Conservation (phyloP, 2,797 vertebrate species). For the Loriculus beryllinus region DNA sequence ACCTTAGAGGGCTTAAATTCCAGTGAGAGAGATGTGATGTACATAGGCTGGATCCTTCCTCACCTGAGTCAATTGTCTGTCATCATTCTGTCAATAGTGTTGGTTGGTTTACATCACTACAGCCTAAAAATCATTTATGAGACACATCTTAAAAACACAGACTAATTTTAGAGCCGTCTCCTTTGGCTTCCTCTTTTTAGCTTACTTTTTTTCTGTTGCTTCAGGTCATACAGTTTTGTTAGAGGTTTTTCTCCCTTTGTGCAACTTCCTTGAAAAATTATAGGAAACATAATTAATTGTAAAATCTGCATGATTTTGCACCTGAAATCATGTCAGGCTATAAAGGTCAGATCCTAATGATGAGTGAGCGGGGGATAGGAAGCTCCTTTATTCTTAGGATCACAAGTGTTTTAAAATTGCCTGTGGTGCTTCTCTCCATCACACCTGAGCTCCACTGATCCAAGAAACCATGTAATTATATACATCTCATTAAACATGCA, state of each 20-base stretch:
- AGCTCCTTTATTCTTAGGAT: not conserved
- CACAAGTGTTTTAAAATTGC: not conserved
- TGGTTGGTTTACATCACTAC: not conserved
- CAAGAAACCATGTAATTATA: not conserved
- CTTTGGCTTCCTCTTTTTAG: not conserved
- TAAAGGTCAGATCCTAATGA: not conserved
- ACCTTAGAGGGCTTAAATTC: conserved; percentile 58
- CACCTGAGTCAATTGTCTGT: not conserved
- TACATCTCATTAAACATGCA: not conserved
- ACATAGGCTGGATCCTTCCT: not conserved
- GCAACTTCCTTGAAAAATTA: not conserved
- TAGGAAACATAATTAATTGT: not conserved
- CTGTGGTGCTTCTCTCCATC: not conserved
- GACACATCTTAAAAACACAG: not conserved
- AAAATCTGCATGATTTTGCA: not conserved
- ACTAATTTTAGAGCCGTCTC: conserved; percentile 28
- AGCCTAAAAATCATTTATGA: not conserved
- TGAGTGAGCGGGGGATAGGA: not conserved
- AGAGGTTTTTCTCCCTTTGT: not conserved
- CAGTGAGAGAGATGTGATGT: not conserved
- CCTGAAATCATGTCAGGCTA: not conserved
- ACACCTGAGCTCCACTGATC: fast-evolving
- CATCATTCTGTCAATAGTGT: not conserved
- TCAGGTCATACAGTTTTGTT: not conserved
- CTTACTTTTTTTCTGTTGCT: not conserved